Base-by-base conservation (phyloP, 2,797 vertebrate species). In the Lithobates sylvaticus region DNA sequence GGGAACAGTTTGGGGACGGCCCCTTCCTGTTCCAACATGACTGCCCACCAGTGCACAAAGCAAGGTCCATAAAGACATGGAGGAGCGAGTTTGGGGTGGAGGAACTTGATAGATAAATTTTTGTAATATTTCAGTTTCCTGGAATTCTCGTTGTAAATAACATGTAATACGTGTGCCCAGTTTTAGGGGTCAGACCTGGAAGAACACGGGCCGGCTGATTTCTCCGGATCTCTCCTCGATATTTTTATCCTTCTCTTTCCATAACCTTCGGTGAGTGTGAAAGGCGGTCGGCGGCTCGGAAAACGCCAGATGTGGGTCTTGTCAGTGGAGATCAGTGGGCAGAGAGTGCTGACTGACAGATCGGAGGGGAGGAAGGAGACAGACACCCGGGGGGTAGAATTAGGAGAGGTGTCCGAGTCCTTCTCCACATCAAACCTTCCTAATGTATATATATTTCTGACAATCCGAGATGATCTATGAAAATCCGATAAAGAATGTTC, bases 321-420 rank as follows among this genome's bases (percentile, higher is more conserved):
- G 87, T 88, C 26, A 65, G 84, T 80, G 34, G 81, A 71, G 88
- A 88, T 85, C 90, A 86, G 87, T 76, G 64, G 91, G 87, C 70
- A 1, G 50, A 16, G 39, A 0, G 69, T 58, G 83, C 81, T 90
- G 90, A 76, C n/a, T 84, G 91, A 88, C 90, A 92, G 80, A 86
- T 82, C 86, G 84, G 78, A 88, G 84, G 78, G 88, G 87, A 86
- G 89, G 86, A n/a, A 76, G 84, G 83, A 88, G 54, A 83, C 78
- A 89, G 87, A 77, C 39, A 81, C 1, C 27, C 73, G 29, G 29
- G 89, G 69, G 61, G 26, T 36, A 88, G 88, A 88, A 12, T 88
- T 89, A 87, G 54, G 89, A 42, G 89, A 84, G 64, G 36, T 80
- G 10, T 50, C 83, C 88, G 89, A 89, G 88, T 65, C 72, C 88